Base-by-base conservation (phyloP, 2,797 vertebrate genomes). In the Rhadinocentrus ornatus region DNA sequence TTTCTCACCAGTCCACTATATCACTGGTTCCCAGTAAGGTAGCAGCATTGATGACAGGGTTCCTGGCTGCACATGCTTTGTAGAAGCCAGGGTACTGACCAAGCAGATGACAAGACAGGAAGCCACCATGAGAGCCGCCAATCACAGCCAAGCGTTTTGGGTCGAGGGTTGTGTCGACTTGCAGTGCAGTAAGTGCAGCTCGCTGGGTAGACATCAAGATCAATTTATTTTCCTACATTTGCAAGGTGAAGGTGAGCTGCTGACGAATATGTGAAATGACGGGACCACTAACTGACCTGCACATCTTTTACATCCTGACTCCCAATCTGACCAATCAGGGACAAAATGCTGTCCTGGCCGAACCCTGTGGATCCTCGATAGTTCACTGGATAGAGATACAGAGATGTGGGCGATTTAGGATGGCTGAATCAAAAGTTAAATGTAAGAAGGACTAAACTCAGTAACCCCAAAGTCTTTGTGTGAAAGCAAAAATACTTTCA, bases 281-380 rank as follows among this genome's bases (percentile, higher is more conserved):
- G 24, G 8, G 27, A 56, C 7, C n/a, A 6, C 37, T 31, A 44
- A 41, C 29, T 41, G 16, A 97, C 95, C 94, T 96, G 95, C 18
- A 96, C 94, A 57, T 96, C 96, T 27, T 87, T 93, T 26, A 96
- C 95, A 2, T 97, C 95, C 83, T 96, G 95, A 71, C 82, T 89
- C 31, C 96, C 96, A 12, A 96, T 90, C 0, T 22, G 91, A 78
- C 94, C 92, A 0, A 95, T 92, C 61, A 97, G 90, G 57, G 95
- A 96, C 67, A 84, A 85, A 66, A 97, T 95, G 88, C 93, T 90
- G 83, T 95, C 93, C 89, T 96, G 96, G 7, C 96, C 95, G 0
- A 96, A 96, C 60, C 96, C 96, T 31, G 95, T 94, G 62, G 95
- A 97, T 64, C 96, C 96, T 0, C 95, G 86, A 66, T 96, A 97